Percentiles rank a stretch among this genome's conserved stretches.
phyloP scores from a whole-genome alignment of 2,797 vertebrate genomes.

The Oryzias dopingdopingensis region DNA sequence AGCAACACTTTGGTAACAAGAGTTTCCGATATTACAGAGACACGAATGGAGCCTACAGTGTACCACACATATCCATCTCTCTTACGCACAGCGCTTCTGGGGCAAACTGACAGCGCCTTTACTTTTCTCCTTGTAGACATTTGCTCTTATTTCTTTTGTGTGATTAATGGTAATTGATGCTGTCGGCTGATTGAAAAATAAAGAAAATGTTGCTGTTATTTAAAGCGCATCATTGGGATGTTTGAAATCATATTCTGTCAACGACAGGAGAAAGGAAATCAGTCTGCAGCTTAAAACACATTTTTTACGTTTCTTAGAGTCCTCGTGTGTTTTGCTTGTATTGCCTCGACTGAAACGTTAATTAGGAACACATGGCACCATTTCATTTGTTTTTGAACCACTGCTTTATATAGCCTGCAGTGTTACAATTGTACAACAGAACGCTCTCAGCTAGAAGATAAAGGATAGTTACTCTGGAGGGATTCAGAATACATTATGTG shows the following conservation, averaged over 20 bases:
- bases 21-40: constrained; percentile 76
- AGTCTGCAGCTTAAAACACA: constrained; percentile 33
- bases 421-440: constrained; percentile 71
- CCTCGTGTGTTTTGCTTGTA: constrained; percentile 46
- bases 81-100: constrained; percentile 58
- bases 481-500: constrained; percentile 73
- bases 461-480: constrained; percentile 66
- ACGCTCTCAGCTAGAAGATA: constrained; percentile 68
- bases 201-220: constrained; percentile 25
- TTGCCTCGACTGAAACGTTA: constrained; percentile 59
- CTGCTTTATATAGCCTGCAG: constrained; percentile 70
- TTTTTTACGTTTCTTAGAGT: constrained; percentile 37
- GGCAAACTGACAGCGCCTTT: constrained; percentile 45
- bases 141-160: constrained; percentile 15
- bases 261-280: constrained; percentile 28
- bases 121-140: constrained; percentile 17
- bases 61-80: constrained; percentile 69
- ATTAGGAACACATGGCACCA: constrained; percentile 73
- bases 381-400: constrained; percentile 67
- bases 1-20: constrained; percentile 84
- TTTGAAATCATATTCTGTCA: constrained; percentile 39
- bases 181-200: constrained; percentile 16
- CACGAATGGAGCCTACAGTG: constrained; percentile 68
- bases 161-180: constrained; percentile 26
- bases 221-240: constrained; percentile 27